These are phyloP conservation scores for Drosophila aff. DNA, from an alignment of 1,140 invertebrate species.

Conservation along the genomic window DNA sequence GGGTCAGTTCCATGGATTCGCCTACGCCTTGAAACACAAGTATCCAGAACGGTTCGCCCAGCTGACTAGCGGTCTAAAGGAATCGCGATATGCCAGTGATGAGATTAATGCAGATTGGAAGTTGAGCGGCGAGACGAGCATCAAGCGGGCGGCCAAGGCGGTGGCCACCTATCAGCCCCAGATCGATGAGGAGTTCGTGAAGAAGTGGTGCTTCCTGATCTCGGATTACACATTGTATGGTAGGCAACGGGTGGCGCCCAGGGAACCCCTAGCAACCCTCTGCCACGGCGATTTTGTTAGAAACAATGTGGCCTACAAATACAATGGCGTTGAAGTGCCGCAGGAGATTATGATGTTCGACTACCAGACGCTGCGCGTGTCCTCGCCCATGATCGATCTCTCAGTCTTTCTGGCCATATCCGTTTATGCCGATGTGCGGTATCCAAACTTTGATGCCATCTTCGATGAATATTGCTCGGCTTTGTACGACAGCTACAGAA, in stretches of 20 bases:
- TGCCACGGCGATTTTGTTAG: slow-evolving; percentile 81
- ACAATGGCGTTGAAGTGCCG: slow-evolving; percentile 41
- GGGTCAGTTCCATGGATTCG: slow-evolving; percentile 72
- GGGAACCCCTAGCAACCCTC: slow-evolving; percentile 69
- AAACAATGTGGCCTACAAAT: slow-evolving; percentile 80
- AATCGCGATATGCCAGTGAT: slow-evolving; percentile 56
- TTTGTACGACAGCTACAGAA: slow-evolving; percentile 49
- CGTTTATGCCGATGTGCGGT: slow-evolving; percentile 60
- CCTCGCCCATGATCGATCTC: slow-evolving; percentile 79
- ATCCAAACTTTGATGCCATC: slow-evolving; percentile 64
- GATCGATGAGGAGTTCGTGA: slow-evolving; percentile 64
- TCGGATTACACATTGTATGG: slow-evolving; percentile 42
- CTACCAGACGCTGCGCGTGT: slow-evolving; percentile 75
- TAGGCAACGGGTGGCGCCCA: slow-evolving; percentile 53
- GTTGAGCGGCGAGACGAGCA: slow-evolving; percentile 8
- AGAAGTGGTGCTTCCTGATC: slow-evolving; percentile 32
- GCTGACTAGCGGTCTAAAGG: slow-evolving; percentile 45
- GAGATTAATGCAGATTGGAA: slow-evolving; percentile 29
- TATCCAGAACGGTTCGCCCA: slow-evolving; percentile 48
- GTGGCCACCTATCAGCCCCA: slow-evolving; percentile 50
- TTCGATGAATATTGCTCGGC: slow-evolving; percentile 68
- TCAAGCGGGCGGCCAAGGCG: slow-evolving; percentile 26
- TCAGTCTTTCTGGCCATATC: slow-evolving; percentile 69
- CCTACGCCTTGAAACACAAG: slow-evolving; percentile 66
- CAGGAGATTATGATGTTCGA: slow-evolving; percentile 81